These are phyloP conservation scores for Lophotriccus pileatus DNA, from an alignment of 2,797 vertebrate genomes.

Conservation along the genomic window DNA sequence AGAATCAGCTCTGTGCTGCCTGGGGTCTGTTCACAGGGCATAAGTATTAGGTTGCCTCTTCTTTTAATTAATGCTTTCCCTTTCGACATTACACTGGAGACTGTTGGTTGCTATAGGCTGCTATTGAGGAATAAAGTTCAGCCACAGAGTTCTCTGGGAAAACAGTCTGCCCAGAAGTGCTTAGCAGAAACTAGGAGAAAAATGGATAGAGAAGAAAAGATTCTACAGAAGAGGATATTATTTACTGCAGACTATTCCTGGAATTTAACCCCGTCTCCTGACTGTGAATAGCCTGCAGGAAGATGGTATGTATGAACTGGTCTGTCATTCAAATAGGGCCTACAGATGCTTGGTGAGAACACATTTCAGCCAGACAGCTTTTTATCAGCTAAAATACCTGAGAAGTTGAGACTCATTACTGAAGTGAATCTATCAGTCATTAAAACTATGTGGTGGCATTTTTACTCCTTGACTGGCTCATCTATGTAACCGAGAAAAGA, in stretches of 20 bases:
- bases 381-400: neutral
- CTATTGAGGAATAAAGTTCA: too few species aligned
- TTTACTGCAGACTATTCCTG: neutral
- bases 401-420: neutral
- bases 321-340: neutral
- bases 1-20: neutral
- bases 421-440: neutral
- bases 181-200: neutral
- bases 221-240: neutral
- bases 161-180: neutral
- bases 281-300: neutral
- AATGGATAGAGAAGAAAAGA: neutral
- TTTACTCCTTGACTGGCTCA: neutral
- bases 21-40: neutral
- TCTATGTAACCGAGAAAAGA: neutral
- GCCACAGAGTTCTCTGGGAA: neutral
- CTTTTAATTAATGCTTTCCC: conserved; percentile 43
- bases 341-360: neutral
- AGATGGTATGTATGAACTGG: neutral
- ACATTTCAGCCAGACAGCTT: neutral
- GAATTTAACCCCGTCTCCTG: neutral
- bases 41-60: neutral
- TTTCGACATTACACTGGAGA: conserved; percentile 1
- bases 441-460: neutral
- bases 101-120: neutral